Evolutionary conservation across 2,888 invertebrate species (phyloP).

Genomic region (Ormyrus labotus): DNA sequence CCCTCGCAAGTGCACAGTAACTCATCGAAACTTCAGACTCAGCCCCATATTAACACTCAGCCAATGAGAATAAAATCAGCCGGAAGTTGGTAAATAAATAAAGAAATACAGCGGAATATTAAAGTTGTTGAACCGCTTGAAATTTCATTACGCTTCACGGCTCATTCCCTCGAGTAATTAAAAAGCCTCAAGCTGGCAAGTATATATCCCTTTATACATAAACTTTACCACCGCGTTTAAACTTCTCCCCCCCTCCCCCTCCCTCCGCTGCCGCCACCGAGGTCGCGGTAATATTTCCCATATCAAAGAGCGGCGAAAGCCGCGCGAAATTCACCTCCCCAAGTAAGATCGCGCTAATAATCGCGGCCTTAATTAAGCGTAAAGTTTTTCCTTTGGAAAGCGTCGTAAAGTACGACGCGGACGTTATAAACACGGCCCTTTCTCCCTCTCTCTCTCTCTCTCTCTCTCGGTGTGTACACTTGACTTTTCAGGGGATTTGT

Average conservation of each 20-base stretch:
- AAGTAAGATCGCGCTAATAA: not conserved
- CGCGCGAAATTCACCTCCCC: not conserved
- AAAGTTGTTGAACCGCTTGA: not conserved
- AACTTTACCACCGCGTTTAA: not conserved
- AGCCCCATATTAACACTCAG: no score
- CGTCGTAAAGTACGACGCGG: not conserved
- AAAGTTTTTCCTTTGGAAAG: not conserved
- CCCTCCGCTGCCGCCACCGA: not conserved
- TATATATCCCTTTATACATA: not conserved
- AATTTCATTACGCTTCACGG: not conserved
- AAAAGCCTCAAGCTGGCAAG: not conserved
- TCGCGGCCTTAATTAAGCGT: not conserved
- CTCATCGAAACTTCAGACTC: no score
- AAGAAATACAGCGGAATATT: no score
- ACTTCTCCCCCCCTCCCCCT: not conserved
- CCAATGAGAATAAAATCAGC: no score
- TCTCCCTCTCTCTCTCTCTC: no score
- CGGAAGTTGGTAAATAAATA: no score
- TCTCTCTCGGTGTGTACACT: no score
- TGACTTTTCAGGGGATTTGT: no score
- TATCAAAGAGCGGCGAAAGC: not conserved
- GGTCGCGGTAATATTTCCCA: not conserved
- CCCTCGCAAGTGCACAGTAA: no score
- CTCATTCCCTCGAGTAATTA: conserved; percentile 1
- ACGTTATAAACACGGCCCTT: no score